Conservation (phyloP, 1,140 invertebrate genomes). For the Drosophila simulans region DNA sequence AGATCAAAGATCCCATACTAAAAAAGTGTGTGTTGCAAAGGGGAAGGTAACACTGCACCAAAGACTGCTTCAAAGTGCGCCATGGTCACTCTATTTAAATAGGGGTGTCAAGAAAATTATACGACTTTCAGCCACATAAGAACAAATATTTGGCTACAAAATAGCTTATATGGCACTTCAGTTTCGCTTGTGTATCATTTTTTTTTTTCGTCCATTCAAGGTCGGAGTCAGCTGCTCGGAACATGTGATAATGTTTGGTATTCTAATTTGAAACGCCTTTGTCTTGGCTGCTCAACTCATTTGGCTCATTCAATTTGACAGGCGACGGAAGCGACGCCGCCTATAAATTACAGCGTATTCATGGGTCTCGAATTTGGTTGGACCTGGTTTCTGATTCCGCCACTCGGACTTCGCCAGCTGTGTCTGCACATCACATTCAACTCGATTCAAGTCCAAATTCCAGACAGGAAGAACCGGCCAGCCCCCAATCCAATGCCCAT, state of each 20-base stretch:
- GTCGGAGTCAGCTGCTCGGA: conserved; percentile 48
- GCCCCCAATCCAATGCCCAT: conserved; percentile 9
- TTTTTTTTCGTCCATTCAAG: conserved; percentile 39
- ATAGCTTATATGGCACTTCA: conserved; percentile 12
- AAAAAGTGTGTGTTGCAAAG: not conserved
- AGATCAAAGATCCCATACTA: not conserved
- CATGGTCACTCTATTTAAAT: not conserved
- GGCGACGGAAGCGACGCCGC: conserved; percentile 49
- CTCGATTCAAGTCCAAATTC: conserved; percentile 21
- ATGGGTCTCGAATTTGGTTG: conserved; percentile 6
- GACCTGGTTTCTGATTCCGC: conserved; percentile 13
- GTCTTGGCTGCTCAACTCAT: conserved; percentile 40
- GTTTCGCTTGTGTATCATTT: conserved; percentile 1
- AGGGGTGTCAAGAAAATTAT: not conserved
- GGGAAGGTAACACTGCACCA: not conserved
- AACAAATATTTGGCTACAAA: conserved; percentile 4
- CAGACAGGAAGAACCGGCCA: conserved; percentile 35
- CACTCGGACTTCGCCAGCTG: conserved; percentile 1
- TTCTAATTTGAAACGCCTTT: conserved; percentile 53
- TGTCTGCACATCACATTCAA: conserved; percentile 15
- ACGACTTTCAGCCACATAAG: not conserved
- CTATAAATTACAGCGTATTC: conserved; percentile 48
- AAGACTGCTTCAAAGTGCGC: not conserved
- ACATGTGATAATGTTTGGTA: conserved; percentile 56
- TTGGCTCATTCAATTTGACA: conserved; percentile 45